Conservation (phyloP, 1,140 invertebrate species). For the Leptinotarsa undecemlineata region DNA sequence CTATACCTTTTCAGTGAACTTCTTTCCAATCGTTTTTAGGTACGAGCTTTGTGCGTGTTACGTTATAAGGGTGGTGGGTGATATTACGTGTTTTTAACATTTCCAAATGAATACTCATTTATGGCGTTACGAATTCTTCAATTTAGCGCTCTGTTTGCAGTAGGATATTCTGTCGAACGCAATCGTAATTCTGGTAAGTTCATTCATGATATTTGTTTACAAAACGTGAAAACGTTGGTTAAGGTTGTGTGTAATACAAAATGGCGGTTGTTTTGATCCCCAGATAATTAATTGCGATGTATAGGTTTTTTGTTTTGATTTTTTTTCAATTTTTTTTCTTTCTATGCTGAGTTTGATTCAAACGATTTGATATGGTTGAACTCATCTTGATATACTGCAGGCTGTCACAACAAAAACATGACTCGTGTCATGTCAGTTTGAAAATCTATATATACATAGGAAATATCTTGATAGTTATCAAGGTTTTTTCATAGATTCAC, state of each 20-base stretch:
- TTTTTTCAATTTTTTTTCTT: neutral
- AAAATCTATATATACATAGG: too few relatives aligned
- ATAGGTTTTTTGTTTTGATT: neutral
- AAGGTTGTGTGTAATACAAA: constrained; percentile 21
- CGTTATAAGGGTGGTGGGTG: constrained; percentile 28
- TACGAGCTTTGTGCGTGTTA: constrained; percentile 17
- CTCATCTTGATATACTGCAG: neutral
- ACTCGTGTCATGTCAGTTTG: too few relatives aligned
- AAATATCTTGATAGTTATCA: too few relatives aligned
- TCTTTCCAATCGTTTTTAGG: neutral
- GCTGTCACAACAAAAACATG: constrained; percentile 26
- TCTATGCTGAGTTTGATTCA: neutral
- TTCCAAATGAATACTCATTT: constrained; percentile 47
- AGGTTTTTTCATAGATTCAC: too few relatives aligned
- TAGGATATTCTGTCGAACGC: constrained; percentile 36
- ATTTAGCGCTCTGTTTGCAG: constrained; percentile 45
- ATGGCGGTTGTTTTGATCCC: constrained; percentile 36
- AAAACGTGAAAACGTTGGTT: constrained; percentile 30
- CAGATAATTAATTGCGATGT: neutral
- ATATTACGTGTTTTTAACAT: constrained; percentile 32
- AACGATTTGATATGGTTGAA: neutral
- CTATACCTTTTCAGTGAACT: neutral
- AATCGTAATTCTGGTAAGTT: constrained; percentile 39
- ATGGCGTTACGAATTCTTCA: constrained; percentile 46
- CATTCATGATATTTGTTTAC: constrained; percentile 18